Percentiles rank a stretch among this genome's conserved stretches.
phyloP scores from a whole-genome alignment of 1,140 invertebrate genomes.

The Cherax destructor region DNA sequence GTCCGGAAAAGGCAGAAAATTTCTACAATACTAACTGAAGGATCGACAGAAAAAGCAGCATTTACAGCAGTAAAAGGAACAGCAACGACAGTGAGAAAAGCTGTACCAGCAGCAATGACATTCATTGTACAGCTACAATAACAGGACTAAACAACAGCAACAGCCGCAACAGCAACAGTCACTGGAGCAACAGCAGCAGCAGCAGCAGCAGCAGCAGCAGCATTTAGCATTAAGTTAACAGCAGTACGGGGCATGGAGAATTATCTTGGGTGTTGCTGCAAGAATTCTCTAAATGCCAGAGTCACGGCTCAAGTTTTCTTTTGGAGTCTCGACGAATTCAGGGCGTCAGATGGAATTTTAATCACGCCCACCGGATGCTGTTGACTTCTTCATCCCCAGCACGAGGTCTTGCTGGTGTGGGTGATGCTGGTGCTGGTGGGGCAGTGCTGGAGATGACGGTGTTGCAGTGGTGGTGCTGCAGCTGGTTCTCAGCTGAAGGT shows the following conservation, averaged over 20 bases:
- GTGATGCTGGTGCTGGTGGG: not conserved
- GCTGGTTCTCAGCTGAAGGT: not conserved
- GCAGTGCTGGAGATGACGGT: not conserved
- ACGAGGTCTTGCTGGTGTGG: not conserved
- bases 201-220: not conserved
- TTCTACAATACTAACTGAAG: no score
- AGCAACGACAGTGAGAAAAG: not conserved
- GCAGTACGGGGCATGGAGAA: not conserved
- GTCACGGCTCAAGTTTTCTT: conserved; percentile 45
- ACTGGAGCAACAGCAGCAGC: no score
- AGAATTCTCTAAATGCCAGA: conserved; percentile 59
- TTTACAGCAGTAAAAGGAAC: no score
- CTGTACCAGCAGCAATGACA: no score
- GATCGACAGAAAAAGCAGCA: no score
- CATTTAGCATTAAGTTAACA: conserved; percentile 37
- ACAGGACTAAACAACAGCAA: no score
- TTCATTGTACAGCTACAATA: no score
- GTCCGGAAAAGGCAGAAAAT: no score
- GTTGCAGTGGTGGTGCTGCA: not conserved
- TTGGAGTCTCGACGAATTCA: conserved; percentile 51
- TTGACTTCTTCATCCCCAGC: conserved; percentile 47
- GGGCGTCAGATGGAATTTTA: conserved; percentile 66
- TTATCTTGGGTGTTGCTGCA: conserved; percentile 50
- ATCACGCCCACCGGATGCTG: conserved; percentile 30
- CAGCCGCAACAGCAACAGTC: no score